Evolutionary conservation across 2,113 vertebrate species (phyloP), one percentile per base, ranked within the genome.

Genomic region (Callipepla californica): DNA sequence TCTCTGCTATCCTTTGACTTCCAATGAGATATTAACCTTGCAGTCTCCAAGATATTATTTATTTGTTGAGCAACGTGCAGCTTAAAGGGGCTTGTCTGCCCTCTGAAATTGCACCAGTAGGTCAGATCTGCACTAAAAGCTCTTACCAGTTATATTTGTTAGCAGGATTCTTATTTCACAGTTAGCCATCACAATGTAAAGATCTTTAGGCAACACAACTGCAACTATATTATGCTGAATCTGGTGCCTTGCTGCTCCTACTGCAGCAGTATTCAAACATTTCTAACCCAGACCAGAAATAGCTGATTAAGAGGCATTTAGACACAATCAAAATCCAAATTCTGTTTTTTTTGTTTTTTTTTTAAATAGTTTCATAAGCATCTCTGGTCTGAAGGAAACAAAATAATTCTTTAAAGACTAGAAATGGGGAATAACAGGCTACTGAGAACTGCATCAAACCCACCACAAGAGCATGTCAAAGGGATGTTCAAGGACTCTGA

Each of bases 1-100:
- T 40, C 45, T 62, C 73, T 0, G 20, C 76, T 32, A 8, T 0
- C 1, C 69, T 12, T 1, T 0, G 1, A 68, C 28, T 40, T 32
- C 45, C 5, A 5, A 7, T 0, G 73, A 89, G 92, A 86, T 67
- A 85, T 44, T 28, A 92, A 90, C 79, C 79, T 67, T 11, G 0
- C 21, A 34, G 62, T 1, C 78, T 91, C 85, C n/a, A 25, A 32
- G 42, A 23, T 5, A 32, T 15, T 22, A 7, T 17, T 89, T 57
- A 58, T 55, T 0, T 45, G 59, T 59, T 42, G 67, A 61, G 19
- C 17, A 57, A 38, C 0, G 4, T 23, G 45, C 15, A 48, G n/a
- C 22, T 38, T 34, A 7, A 89, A 66, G 23, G 23, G 44, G 23
- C 7, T 16, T 1, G 4, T 19, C 21, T 51, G 45, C 28, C 55